These are phyloP conservation scores for Oegoconia quadripuncta DNA, from an alignment of 2,888 invertebrate species.

Conservation along the genomic window DNA sequence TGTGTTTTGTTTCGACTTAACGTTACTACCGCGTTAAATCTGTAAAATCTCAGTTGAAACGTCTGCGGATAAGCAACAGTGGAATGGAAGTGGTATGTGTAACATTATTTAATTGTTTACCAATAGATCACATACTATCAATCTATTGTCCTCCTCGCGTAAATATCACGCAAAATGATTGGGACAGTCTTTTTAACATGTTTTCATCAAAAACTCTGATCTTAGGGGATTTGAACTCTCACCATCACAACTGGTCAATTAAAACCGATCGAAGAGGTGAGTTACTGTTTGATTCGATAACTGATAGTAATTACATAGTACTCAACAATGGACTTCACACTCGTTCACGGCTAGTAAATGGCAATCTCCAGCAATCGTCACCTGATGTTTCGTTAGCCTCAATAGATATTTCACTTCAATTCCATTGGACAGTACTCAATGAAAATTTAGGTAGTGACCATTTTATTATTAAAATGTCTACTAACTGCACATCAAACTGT, in stretches of 20 bases:
- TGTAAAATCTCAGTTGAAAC: background rate
- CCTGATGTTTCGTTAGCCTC: constrained; percentile 5
- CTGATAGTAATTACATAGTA: background rate
- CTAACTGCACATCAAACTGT: no score
- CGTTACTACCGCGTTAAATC: no score
- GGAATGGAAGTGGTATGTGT: constrained; percentile 8
- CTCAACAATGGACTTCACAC: constrained; percentile 1
- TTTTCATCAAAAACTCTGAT: background rate
- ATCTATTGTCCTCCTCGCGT: background rate
- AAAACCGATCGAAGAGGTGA: constrained; percentile 1
- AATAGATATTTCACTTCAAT: constrained; percentile 3
- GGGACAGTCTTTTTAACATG: background rate
- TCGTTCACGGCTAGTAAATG: background rate
- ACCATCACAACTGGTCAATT: constrained; percentile 2
- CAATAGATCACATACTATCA: background rate
- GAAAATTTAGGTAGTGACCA: constrained; percentile 16
- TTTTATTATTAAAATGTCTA: constrained; percentile 9
- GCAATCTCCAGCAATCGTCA: background rate
- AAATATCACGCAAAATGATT: background rate
- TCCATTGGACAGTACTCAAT: constrained; percentile 2
- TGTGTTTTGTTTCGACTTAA: no score
- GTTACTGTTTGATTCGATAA: background rate
- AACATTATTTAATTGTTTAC: constrained; percentile 1
- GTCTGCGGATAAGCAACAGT: background rate
- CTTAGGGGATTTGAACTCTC: background rate